A percentile compares a stretch with the other conserved stretches of the same genome.
Evolutionary conservation across 2,888 invertebrate species (phyloP).

Genomic region (Cyaniris semiargus): DNA sequence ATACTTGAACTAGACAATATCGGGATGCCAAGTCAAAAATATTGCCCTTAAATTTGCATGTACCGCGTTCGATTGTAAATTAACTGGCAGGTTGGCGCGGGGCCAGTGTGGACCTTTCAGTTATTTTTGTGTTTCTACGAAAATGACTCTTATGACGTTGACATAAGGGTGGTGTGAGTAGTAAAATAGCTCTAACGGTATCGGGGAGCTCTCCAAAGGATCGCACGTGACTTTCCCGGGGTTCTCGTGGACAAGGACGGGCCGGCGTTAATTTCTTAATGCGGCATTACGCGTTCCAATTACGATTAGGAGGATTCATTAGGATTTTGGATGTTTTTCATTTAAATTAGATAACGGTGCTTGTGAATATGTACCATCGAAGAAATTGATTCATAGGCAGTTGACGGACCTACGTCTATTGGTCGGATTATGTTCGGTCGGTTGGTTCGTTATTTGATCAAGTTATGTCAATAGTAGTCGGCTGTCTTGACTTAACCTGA

Average conservation of each 20-base stretch:
- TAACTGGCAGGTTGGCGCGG: slow-evolving; percentile 64
- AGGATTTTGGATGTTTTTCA: not conserved
- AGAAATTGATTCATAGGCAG: too few species aligned
- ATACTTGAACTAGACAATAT: slow-evolving; percentile 13
- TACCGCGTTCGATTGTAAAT: slow-evolving; percentile 64
- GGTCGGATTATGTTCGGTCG: too few species aligned
- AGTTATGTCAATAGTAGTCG: too few species aligned
- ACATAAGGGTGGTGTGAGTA: not conserved
- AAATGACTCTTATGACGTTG: not conserved
- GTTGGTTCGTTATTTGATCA: too few species aligned
- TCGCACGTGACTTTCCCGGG: slow-evolving; percentile 34
- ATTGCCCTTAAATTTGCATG: slow-evolving; percentile 59
- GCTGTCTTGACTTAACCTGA: too few species aligned
- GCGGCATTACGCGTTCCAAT: slow-evolving; percentile 22
- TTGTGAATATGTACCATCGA: too few species aligned
- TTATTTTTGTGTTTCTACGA: not conserved
- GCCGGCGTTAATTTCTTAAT: slow-evolving; percentile 10
- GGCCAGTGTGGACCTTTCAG: slow-evolving; percentile 47
- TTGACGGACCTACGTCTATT: too few species aligned
- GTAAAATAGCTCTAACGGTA: slow-evolving; percentile 49
- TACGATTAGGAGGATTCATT: slow-evolving; percentile 7
- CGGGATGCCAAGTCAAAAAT: slow-evolving; percentile 36
- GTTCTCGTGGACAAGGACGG: slow-evolving; percentile 24
- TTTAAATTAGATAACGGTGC: not conserved
- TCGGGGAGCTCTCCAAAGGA: slow-evolving; percentile 46